Conservation (phyloP, 2,113 vertebrate genomes). For the Sardina pilchardus region DNA sequence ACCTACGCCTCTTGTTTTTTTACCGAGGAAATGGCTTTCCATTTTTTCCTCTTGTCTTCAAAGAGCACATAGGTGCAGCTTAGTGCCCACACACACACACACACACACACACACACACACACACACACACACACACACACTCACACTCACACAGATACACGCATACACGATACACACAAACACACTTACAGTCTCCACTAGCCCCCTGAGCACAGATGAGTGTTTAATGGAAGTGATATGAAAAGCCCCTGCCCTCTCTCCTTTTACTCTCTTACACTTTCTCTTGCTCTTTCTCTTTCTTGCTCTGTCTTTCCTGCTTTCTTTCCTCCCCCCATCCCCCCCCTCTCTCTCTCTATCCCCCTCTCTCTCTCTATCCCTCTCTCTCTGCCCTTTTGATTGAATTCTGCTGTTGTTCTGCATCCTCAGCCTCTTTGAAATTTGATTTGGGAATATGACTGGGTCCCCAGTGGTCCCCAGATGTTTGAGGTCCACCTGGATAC, state of each 20-base stretch:
- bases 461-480: conserved; percentile 12
- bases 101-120: too few species aligned
- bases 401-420: conserved; percentile 23
- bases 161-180: background rate
- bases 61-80: too few species aligned
- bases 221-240: conserved; percentile 10
- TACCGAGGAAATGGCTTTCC: background rate
- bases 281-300: background rate
- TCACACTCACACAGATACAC: background rate
- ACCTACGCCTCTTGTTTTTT: background rate
- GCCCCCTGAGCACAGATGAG: background rate
- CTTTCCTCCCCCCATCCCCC: background rate
- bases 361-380: background rate
- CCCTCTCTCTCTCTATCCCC: background rate
- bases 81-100: too few species aligned
- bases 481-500: background rate
- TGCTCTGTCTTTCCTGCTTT: background rate
- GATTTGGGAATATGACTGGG: conserved; percentile 25
- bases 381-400: background rate
- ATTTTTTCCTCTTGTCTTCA: background rate
- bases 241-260: background rate
- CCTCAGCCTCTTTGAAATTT: background rate
- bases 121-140: too few species aligned
- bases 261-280: background rate
- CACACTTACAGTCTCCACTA: background rate